phyloP scores from a whole-genome alignment of 2,888 invertebrate genomes.

The Lomographa bimaculata region DNA sequence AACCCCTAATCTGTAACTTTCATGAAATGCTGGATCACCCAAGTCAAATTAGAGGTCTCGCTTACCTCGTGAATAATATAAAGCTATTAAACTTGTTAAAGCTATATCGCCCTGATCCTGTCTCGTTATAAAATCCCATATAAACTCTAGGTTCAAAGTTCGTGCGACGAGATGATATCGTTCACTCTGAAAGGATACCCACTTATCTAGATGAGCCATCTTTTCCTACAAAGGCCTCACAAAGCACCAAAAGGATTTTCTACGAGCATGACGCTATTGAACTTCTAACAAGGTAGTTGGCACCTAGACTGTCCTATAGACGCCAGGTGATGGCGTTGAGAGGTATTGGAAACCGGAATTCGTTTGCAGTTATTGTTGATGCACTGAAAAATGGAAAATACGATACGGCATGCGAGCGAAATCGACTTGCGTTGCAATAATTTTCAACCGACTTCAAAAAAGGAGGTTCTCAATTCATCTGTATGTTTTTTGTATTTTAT shows the following conservation, averaged over 20 bases:
- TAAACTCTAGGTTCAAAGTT: slow-evolving; percentile 17
- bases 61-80: no score
- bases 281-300: slow-evolving; percentile 36
- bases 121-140: slow-evolving; percentile 25
- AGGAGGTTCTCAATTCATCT: no score
- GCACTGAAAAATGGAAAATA: no score
- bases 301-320: slow-evolving; percentile 16
- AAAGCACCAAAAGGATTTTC: slow-evolving; percentile 51
- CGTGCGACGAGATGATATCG: slow-evolving; percentile 39
- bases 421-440: no score
- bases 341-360: neutral
- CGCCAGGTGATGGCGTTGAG: slow-evolving; percentile 4
- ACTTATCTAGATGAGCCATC: slow-evolving; percentile 81
- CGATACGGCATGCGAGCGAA: no score
- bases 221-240: slow-evolving; percentile 57
- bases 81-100: no score
- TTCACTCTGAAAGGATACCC: slow-evolving; percentile 63
- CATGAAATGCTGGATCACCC: no score
- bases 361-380: neutral
- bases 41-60: no score
- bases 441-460: no score
- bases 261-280: slow-evolving; percentile 50
- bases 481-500: no score
- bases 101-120: no score
- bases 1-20: no score